Evolutionary conservation across 2,113 vertebrate genomes (phyloP).

Genomic region (Carettochelys insculpta): DNA sequence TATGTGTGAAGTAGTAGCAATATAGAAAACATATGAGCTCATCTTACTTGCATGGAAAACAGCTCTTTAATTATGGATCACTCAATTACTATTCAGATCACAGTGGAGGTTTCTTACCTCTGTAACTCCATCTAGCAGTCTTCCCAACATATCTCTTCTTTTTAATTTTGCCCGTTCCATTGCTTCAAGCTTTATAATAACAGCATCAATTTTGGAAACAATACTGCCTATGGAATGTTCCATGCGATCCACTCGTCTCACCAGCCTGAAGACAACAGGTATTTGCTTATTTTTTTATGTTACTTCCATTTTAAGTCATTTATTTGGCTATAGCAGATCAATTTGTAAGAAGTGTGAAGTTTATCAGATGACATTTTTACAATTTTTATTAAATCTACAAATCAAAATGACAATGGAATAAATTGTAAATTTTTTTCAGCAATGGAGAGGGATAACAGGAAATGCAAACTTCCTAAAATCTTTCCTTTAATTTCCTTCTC

Average conservation of each 20-base stretch:
- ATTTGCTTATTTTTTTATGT: neutral
- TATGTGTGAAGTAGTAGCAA: neutral
- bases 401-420: neutral
- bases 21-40: neutral
- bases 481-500: neutral
- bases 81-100: no score
- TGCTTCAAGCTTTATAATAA: slow-evolving; percentile 94
- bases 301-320: rapidly evolving
- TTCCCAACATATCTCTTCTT: slow-evolving; percentile 90
- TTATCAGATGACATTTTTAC: neutral
- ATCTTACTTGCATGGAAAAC: neutral
- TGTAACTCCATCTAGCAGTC: slow-evolving; percentile 89
- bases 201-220: slow-evolving; percentile 96
- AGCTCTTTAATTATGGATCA: neutral
- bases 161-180: slow-evolving; percentile 96
- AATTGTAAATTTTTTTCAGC: neutral
- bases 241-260: slow-evolving; percentile 95
- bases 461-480: neutral
- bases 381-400: neutral
- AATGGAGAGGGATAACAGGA: neutral
- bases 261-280: slow-evolving; percentile 78
- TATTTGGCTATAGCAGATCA: rapidly evolving
- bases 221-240: slow-evolving; percentile 98
- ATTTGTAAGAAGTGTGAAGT: neutral
- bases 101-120: slow-evolving; percentile 78